Conservation (phyloP, 2,113 vertebrate species). For the Chelonoidis abingdonii region DNA sequence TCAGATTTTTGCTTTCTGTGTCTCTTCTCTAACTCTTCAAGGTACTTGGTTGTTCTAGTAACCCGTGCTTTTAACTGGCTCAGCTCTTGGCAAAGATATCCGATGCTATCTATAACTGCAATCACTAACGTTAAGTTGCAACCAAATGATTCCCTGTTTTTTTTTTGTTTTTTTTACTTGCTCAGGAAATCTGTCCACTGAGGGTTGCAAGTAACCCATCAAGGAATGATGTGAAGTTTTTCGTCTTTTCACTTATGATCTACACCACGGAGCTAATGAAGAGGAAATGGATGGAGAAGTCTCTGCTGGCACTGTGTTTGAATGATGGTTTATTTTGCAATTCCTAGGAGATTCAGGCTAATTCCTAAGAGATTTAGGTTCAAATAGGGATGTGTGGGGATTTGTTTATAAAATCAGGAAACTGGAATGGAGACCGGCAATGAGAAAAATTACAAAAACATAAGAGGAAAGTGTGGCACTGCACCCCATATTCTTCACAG, state of each 20-base stretch:
- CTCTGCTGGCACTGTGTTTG: neutral
- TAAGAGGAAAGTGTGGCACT: neutral
- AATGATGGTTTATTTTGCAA: neutral
- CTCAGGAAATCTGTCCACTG: neutral
- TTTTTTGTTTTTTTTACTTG: neutral
- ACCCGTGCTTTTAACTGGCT: neutral
- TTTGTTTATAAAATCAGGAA: neutral
- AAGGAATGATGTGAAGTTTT: neutral
- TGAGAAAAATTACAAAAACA: neutral
- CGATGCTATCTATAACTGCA: neutral
- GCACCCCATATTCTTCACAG: no score
- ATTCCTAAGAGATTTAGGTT: neutral
- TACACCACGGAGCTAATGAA: neutral
- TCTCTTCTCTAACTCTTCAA: neutral
- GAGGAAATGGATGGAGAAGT: neutral
- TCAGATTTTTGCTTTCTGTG: neutral
- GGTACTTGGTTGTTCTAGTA: neutral
- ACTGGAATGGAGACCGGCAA: neutral
- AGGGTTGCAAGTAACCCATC: neutral
- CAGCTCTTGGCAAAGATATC: neutral
- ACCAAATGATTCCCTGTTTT: neutral
- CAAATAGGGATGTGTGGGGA: neutral
- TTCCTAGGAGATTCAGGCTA: neutral
- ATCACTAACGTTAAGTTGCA: neutral
- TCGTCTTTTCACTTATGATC: neutral